A percentile compares a stretch with the other conserved stretches of the same genome.
These are phyloP conservation scores for Macrostomum lignano DNA, from an alignment of 1,140 invertebrate genomes.

Conservation along the genomic window DNA sequence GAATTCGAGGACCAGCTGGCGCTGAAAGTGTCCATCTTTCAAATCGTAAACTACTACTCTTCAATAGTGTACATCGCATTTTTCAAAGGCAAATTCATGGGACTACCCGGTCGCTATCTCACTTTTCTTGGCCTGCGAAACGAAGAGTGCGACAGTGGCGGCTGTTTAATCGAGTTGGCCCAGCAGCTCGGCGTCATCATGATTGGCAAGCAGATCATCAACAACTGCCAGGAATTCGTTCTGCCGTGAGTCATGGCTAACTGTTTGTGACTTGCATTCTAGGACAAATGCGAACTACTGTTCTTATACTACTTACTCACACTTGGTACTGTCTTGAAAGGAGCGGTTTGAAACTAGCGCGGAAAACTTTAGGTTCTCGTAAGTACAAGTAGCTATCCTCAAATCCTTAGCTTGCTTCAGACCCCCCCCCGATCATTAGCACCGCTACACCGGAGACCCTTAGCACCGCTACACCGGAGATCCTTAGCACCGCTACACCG, in stretches of 20 bases:
- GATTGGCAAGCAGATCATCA: conserved; percentile 53
- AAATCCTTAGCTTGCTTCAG: no score
- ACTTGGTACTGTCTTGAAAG: no score
- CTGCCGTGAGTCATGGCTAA: conserved; percentile 3
- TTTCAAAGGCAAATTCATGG: conserved; percentile 60
- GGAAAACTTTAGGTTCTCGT: no score
- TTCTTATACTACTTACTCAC: no score
- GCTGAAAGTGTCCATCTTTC: conserved; percentile 77
- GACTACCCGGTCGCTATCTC: conserved; percentile 44
- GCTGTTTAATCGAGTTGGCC: conserved; percentile 49
- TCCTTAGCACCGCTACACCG: no score
- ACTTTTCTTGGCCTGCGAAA: conserved; percentile 39
- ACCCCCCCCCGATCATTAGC: no score
- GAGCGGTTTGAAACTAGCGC: no score
- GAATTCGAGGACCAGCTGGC: conserved; percentile 89
- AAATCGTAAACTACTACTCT: conserved; percentile 93
- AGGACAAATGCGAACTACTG: conserved; percentile 8
- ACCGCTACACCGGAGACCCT: no score
- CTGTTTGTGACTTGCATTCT: background rate
- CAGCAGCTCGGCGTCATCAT: conserved; percentile 54
- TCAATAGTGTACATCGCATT: conserved; percentile 96
- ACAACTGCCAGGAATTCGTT: conserved; percentile 44
- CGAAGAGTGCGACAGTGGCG: conserved; percentile 46
- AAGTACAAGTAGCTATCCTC: no score
- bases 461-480: no score